Evolutionary conservation across 1,140 invertebrate genomes (phyloP).

Genomic region (Steinernema feltiae): DNA sequence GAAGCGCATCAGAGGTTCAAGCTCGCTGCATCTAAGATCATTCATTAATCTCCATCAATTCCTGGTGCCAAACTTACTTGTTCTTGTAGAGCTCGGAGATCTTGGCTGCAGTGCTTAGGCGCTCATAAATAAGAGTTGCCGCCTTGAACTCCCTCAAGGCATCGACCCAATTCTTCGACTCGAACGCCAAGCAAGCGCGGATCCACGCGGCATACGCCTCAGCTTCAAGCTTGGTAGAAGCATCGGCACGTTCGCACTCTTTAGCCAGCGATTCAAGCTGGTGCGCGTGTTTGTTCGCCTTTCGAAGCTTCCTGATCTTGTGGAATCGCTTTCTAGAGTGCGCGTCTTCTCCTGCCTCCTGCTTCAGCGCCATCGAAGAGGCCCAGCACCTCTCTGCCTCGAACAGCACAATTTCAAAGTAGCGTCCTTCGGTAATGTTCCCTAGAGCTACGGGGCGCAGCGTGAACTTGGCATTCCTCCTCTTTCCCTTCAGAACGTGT

Average conservation of each 20-base stretch:
- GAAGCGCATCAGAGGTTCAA: conserved; percentile 80
- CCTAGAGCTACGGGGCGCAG: conserved; percentile 72
- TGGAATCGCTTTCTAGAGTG: conserved; percentile 89
- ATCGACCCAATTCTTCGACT: conserved; percentile 77
- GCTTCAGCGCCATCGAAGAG: conserved; percentile 89
- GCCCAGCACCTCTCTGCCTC: conserved; percentile 87
- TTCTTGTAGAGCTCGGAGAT: conserved; percentile 45
- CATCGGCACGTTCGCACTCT: conserved; percentile 65
- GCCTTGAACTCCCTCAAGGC: conserved; percentile 80
- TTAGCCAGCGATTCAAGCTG: conserved; percentile 30
- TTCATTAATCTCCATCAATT: too few relatives aligned
- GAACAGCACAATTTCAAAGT: conserved; percentile 70
- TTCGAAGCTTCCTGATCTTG: conserved; percentile 74
- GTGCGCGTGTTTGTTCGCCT: conserved; percentile 67
- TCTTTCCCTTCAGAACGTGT: conserved; percentile 63
- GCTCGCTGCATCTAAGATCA: conserved; percentile 64
- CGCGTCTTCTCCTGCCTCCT: conserved; percentile 76
- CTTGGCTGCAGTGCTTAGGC: conserved; percentile 32
- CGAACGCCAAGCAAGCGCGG: conserved; percentile 78
- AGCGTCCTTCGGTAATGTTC: conserved; percentile 72
- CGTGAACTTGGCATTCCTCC: conserved; percentile 81
- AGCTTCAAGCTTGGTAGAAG: conserved; percentile 85
- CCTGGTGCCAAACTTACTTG: conserved; percentile 26
- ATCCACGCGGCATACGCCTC: conserved; percentile 91
- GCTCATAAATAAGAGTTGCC: conserved; percentile 67